phyloP scores from a whole-genome alignment of 2,888 invertebrate genomes.

The Theretra japonica region DNA sequence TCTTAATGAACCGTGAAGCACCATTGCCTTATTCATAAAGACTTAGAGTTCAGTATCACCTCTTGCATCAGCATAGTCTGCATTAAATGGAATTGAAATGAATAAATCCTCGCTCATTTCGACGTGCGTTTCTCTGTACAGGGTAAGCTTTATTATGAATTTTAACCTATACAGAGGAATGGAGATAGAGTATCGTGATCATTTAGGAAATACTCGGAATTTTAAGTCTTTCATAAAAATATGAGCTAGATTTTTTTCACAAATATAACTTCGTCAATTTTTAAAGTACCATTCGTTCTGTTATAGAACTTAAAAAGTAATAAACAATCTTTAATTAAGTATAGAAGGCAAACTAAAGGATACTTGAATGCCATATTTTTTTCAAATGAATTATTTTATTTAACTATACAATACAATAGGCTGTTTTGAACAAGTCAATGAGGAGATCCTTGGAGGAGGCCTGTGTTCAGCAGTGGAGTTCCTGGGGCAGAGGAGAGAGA shows the following conservation, averaged over 20 bases:
- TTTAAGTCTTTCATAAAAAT: neutral
- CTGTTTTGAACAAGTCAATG: too few species aligned
- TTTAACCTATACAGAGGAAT: too few species aligned
- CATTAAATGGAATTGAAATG: conserved; percentile 1
- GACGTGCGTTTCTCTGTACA: neutral
- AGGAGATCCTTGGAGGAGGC: too few species aligned
- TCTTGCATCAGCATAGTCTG: neutral
- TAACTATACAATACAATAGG: too few species aligned
- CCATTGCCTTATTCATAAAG: neutral
- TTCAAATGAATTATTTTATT: too few species aligned
- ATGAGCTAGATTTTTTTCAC: neutral
- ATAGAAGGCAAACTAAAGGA: too few species aligned
- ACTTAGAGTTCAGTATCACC: neutral
- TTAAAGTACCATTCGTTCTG: neutral
- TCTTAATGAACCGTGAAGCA: neutral
- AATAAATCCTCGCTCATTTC: neutral
- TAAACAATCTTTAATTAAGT: too few species aligned
- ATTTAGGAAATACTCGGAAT: neutral
- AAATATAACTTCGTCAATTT: neutral
- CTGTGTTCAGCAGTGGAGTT: too few species aligned
- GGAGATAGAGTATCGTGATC: neutral
- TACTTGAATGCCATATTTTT: too few species aligned
- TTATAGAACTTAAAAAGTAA: too few species aligned
- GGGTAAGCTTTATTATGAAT: neutral
- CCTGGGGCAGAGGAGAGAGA: too few species aligned